Evolutionary conservation across 1,140 invertebrate genomes (phyloP), one percentile per base, ranked within the genome.

Genomic region (Polypedilum pembai): DNA sequence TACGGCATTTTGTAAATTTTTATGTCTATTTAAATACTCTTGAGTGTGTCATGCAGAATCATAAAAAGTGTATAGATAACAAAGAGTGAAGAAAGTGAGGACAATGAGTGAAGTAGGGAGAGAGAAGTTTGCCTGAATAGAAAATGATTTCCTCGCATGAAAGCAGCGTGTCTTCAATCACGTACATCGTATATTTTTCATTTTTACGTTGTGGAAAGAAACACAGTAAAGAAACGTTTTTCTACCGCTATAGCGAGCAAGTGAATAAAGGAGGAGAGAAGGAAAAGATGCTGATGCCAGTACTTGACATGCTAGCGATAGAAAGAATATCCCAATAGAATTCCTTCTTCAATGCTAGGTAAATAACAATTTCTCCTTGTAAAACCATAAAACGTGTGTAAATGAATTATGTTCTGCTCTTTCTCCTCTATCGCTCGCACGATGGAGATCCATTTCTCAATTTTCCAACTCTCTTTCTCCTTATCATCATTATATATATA

Each of bases 281-380:
- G 12, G 45, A 56, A 33, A 56, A 56, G 45, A 56, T 56, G 45
- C 45, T 56, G 45, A 56, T 56, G 45, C 12, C n/a, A 56, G 45
- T 56, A 56, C 45, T 56, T 56, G 45, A 56, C 45, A 56, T 56
- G 45, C 45, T n/a, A 69, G 65, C 65, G 65, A 20, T 18, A 69
- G 65, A 69, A 18, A 69, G 65, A 69, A 18, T 69, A 69, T 69
- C 20, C 65, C 65, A 69, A 69, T 69, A 69, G 65, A 56, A 56
- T 56, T 56, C 24, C 24, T 33, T 56, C 12, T 56, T 56, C 45
- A n/a, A 56, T 12, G 45, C 45, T 56, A 56, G 45, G 45, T 56
- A 56, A 56, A 56, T 56, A 56, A 56, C 45, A 56, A 56, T 56
- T 56, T 56, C n/a, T 56, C 45, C 45, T n/a, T 56, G 45, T 56